These are phyloP conservation scores for Phaonia tiefii DNA, from an alignment of 2,888 invertebrate species.

Conservation along the genomic window DNA sequence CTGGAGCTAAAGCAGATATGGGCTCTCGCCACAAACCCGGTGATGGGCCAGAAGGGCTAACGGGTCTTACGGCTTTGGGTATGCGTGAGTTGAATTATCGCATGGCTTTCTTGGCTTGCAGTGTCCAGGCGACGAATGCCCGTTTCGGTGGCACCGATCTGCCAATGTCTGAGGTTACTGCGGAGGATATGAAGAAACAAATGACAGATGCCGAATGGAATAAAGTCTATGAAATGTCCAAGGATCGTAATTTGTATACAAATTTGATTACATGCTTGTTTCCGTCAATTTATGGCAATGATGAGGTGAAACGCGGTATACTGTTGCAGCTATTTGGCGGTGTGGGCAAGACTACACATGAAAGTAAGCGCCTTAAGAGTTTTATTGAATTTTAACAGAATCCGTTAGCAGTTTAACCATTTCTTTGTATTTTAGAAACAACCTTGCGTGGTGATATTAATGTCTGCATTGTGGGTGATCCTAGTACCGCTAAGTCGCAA, in stretches of 20 bases:
- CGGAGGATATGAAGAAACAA: slow-evolving; percentile 94
- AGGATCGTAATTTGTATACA: slow-evolving; percentile 93
- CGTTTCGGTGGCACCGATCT: slow-evolving; percentile 93
- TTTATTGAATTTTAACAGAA: too few species aligned
- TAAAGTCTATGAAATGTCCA: slow-evolving; percentile 97
- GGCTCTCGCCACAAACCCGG: slow-evolving; percentile 87
- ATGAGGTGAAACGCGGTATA: slow-evolving; percentile 96
- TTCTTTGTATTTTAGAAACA: slow-evolving; percentile 83
- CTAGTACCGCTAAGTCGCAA: slow-evolving; percentile 99
- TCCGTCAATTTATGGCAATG: slow-evolving; percentile 97
- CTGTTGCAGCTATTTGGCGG: slow-evolving; percentile 98
- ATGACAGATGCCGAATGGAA: slow-evolving; percentile 97
- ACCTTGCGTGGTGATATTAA: slow-evolving; percentile 97
- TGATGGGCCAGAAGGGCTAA: slow-evolving; percentile 91
- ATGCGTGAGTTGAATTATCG: slow-evolving; percentile 91
- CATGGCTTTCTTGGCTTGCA: slow-evolving; percentile 96
- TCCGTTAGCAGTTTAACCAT: too few species aligned
- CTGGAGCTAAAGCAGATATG: slow-evolving; percentile 91
- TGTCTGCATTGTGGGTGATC: slow-evolving; percentile 98
- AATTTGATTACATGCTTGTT: slow-evolving; percentile 96
- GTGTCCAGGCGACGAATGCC: slow-evolving; percentile 92
- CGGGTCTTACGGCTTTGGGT: slow-evolving; percentile 90
- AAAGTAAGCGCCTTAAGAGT: slow-evolving; percentile 82
- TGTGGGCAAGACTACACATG: slow-evolving; percentile 95
- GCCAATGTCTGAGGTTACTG: slow-evolving; percentile 92